Conservation (phyloP, 2,888 invertebrate genomes). For the Caenorhabditis sinica region DNA sequence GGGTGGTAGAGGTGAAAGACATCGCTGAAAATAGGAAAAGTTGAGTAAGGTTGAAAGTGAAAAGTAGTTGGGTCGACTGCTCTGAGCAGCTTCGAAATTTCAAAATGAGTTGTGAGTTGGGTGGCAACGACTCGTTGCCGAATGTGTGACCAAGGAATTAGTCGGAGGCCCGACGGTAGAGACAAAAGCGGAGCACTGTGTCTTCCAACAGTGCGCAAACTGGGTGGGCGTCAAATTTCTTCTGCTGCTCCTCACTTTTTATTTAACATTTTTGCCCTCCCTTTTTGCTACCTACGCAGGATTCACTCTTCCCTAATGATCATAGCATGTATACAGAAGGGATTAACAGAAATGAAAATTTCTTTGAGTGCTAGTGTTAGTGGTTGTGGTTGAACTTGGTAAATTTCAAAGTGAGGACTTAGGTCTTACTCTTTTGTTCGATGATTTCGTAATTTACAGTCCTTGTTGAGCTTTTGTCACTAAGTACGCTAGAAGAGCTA, state of each 20-base stretch:
- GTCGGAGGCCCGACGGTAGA: slow-evolving; percentile 52
- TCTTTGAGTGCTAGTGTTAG: slow-evolving; percentile 26
- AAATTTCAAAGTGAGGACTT: neutral
- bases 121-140: slow-evolving; percentile 37
- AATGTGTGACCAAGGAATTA: slow-evolving; percentile 66
- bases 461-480: slow-evolving; percentile 40
- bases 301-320: slow-evolving; percentile 43
- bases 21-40: slow-evolving; percentile 68
- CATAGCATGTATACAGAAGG: slow-evolving; percentile 55
- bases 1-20: slow-evolving; percentile 71
- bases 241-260: slow-evolving; percentile 58
- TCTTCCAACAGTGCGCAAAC: slow-evolving; percentile 51
- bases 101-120: slow-evolving; percentile 50
- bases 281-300: slow-evolving; percentile 36
- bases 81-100: slow-evolving; percentile 50
- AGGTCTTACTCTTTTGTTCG: slow-evolving; percentile 56
- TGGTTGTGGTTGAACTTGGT: slow-evolving; percentile 43
- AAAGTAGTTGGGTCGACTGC: slow-evolving; percentile 33
- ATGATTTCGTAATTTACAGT: slow-evolving; percentile 52
- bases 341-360: slow-evolving; percentile 56
- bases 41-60: slow-evolving; percentile 13
- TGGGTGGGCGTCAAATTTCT: slow-evolving; percentile 66
- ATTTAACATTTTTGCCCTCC: slow-evolving; percentile 51
- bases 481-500: slow-evolving; percentile 51
- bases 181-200: slow-evolving; percentile 56